A percentile compares a stretch with the other conserved stretches of the same genome.
Evolutionary conservation across 2,113 vertebrate species (phyloP).

Genomic region (Ptychochromis oligacanthus): DNA sequence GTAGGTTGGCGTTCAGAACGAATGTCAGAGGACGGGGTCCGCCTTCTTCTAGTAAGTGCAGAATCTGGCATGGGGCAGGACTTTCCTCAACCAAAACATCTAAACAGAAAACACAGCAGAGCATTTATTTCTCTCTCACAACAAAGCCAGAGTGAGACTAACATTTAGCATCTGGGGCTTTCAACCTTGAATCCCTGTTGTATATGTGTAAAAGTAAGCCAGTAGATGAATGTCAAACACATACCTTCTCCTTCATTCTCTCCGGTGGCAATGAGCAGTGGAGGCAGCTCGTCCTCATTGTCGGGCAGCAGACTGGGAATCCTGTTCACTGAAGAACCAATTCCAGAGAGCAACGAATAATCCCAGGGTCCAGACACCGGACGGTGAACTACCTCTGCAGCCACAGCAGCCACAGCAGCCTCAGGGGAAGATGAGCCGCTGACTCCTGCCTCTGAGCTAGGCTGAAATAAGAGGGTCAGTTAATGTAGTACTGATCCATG

Average conservation of each 20-base stretch:
- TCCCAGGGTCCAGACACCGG: conserved; percentile 77
- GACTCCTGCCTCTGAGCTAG: conserved; percentile 18
- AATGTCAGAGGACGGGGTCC: conserved; percentile 87
- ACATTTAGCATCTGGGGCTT: neutral
- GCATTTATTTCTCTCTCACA: neutral
- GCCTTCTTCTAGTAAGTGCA: conserved; percentile 84
- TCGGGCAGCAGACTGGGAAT: conserved; percentile 86
- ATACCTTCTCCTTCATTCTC: conserved; percentile 84
- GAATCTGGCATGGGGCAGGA: conserved; percentile 84
- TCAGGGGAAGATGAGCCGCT: conserved; percentile 17
- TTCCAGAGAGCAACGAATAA: conserved; percentile 81
- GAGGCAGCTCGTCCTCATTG: conserved; percentile 84
- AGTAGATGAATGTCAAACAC: neutral
- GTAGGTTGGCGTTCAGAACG: conserved; percentile 91
- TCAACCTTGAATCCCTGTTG: neutral
- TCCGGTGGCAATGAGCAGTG: conserved; percentile 82
- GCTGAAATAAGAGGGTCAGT: conserved; percentile 37
- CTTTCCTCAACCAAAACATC: conserved; percentile 85
- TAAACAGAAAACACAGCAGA: conserved; percentile 57
- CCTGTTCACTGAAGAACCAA: conserved; percentile 79
- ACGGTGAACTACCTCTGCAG: conserved; percentile 57
- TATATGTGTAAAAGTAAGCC: neutral
- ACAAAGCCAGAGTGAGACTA: neutral
- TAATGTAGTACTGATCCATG: no score
- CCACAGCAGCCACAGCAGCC: conserved; percentile 48